Percentiles rank a stretch among this genome's conserved stretches.
Evolutionary conservation across 2,797 vertebrate species (phyloP).

Genomic region (Hypotaenidia philippensis): DNA sequence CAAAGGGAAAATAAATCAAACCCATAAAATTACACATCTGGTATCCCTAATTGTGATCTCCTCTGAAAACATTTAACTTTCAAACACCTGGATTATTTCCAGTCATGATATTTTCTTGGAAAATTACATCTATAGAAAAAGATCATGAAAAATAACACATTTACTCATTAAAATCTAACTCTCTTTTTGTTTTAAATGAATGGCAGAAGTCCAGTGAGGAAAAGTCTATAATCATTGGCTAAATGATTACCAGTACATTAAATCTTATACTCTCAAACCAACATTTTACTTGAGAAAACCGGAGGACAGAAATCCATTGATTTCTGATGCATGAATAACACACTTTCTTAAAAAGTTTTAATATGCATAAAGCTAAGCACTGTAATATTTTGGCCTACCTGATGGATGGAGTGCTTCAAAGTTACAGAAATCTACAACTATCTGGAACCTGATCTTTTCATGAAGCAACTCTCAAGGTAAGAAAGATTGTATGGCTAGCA

Average conservation of each 20-base stretch:
- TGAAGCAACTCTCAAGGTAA: background rate
- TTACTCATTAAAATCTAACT: background rate
- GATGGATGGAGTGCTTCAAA: background rate
- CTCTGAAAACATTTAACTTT: conserved; percentile 18
- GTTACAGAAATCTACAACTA: background rate
- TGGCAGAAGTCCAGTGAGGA: background rate
- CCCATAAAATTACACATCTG: background rate
- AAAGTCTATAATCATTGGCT: background rate
- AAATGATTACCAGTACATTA: background rate
- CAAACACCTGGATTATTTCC: background rate
- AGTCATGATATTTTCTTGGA: background rate
- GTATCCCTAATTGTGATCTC: conserved; percentile 25
- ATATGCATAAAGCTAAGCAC: background rate
- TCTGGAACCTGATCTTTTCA: background rate
- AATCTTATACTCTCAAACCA: background rate
- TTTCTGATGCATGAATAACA: background rate
- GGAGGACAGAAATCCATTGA: background rate
- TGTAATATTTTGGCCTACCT: background rate
- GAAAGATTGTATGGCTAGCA: background rate
- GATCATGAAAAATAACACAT: background rate
- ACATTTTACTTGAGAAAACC: background rate
- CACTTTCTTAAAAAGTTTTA: background rate
- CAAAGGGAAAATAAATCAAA: conserved; percentile 44
- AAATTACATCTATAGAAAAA: background rate
- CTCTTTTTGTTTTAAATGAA: background rate